Evolutionary conservation across 1,140 invertebrate species (phyloP).

Genomic region (Cardiocondyla obscurior): DNA sequence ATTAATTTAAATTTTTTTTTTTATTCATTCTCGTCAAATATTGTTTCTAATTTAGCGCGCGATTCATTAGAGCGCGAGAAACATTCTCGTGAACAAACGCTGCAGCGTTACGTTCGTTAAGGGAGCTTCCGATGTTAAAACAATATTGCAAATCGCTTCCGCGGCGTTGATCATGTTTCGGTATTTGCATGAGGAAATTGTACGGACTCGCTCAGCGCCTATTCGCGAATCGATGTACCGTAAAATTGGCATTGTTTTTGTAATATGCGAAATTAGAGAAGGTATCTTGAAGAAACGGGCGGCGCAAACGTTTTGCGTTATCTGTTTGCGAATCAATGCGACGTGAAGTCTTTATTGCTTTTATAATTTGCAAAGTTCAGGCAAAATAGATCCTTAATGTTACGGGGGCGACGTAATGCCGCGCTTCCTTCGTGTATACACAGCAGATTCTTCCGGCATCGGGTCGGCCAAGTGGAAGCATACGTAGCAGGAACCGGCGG

Average conservation of each 20-base stretch:
- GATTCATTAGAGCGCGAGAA: constrained; percentile 22
- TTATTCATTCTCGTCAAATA: not conserved
- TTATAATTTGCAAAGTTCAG: constrained; percentile 12
- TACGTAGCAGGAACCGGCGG: constrained; percentile 15
- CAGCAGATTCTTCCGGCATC: constrained; percentile 14
- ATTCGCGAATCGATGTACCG: not conserved
- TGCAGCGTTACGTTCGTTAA: constrained; percentile 36
- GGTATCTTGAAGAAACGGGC: not conserved
- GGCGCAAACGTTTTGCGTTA: not conserved
- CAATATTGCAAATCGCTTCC: constrained; percentile 29
- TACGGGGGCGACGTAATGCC: not conserved
- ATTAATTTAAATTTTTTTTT: not conserved
- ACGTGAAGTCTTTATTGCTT: not conserved
- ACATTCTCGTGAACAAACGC: constrained; percentile 14
- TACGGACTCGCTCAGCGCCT: not conserved
- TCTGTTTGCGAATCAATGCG: not conserved
- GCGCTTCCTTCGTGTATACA: not conserved
- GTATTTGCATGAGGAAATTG: constrained; percentile 44
- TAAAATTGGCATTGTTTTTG: constrained; percentile 15
- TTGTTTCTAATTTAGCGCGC: constrained; percentile 21
- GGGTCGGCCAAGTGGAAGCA: constrained; percentile 16
- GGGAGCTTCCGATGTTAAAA: constrained; percentile 31
- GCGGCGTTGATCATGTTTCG: constrained; percentile 19
- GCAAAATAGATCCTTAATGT: not conserved
- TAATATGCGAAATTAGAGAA: not conserved